phyloP scores from a whole-genome alignment of 2,888 invertebrate species.

The Trachelus iudaicus region DNA sequence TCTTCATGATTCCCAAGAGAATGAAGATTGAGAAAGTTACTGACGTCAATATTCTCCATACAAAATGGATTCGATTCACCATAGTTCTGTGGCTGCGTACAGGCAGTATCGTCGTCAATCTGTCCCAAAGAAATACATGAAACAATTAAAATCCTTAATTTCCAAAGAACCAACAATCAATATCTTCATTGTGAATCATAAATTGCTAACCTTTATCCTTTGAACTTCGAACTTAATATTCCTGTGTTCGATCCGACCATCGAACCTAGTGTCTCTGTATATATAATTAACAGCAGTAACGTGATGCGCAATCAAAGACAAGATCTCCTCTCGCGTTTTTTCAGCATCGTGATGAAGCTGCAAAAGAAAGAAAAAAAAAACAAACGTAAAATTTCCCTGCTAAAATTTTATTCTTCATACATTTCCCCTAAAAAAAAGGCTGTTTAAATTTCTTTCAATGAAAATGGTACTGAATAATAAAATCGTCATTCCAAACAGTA shows the following conservation, averaged over 20 bases:
- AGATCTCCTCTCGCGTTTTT: slow-evolving; percentile 96
- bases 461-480: background rate
- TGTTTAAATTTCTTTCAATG: background rate
- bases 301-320: slow-evolving; percentile 97
- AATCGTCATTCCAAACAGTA: background rate
- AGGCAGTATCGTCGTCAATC: slow-evolving; percentile 92
- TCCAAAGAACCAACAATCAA: background rate
- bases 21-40: slow-evolving; percentile 97
- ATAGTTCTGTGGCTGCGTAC: slow-evolving; percentile 70
- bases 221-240: slow-evolving; percentile 98
- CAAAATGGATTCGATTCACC: slow-evolving; percentile 89
- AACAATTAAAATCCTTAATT: background rate
- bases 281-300: slow-evolving; percentile 98
- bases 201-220: slow-evolving; percentile 74
- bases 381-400: background rate
- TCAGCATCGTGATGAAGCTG: slow-evolving; percentile 80
- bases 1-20: slow-evolving; percentile 97
- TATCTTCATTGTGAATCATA: slow-evolving; percentile 1
- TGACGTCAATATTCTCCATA: slow-evolving; percentile 97
- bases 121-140: slow-evolving; percentile 57
- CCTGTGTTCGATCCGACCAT: slow-evolving; percentile 88
- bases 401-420: background rate
- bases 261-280: slow-evolving; percentile 94
- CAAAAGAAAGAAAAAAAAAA: slow-evolving; percentile 34
- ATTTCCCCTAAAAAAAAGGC: background rate